These are phyloP conservation scores for Mythimna impura DNA, from an alignment of 2,888 invertebrate genomes.

Conservation along the genomic window DNA sequence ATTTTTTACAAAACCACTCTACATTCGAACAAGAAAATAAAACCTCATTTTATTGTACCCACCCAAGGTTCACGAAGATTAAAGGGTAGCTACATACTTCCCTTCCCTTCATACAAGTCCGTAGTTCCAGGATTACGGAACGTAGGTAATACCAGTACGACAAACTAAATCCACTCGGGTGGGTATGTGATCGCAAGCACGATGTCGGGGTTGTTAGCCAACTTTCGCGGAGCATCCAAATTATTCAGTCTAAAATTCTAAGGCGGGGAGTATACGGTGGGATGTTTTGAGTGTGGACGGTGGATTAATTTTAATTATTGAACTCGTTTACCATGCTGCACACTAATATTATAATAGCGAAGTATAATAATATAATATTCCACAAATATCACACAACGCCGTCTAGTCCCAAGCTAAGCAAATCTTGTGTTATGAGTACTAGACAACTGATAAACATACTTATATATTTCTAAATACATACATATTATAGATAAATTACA, in stretches of 20 bases:
- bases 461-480: no score
- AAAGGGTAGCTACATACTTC: constrained; percentile 23
- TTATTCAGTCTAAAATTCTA: constrained; percentile 77
- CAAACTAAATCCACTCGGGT: constrained; percentile 67
- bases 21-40: constrained; percentile 14
- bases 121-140: constrained; percentile 58
- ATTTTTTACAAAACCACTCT: not conserved
- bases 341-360: no score
- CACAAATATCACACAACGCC: no score
- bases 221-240: constrained; percentile 78
- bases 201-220: constrained; percentile 75
- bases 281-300: constrained; percentile 23
- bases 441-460: no score
- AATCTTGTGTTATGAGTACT: no score
- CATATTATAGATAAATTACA: no score
- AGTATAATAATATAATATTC: no score
- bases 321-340: not conserved
- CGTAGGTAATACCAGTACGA: constrained; percentile 68
- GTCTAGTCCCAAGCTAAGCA: no score
- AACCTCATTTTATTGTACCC: not conserved
- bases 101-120: constrained; percentile 32
- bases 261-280: constrained; percentile 61
- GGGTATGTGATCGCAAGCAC: constrained; percentile 65
- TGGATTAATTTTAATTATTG: constrained; percentile 1
- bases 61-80: constrained; percentile 35